Base-by-base conservation (phyloP, 1,140 invertebrate species). In the Brachystomella parvula region DNA sequence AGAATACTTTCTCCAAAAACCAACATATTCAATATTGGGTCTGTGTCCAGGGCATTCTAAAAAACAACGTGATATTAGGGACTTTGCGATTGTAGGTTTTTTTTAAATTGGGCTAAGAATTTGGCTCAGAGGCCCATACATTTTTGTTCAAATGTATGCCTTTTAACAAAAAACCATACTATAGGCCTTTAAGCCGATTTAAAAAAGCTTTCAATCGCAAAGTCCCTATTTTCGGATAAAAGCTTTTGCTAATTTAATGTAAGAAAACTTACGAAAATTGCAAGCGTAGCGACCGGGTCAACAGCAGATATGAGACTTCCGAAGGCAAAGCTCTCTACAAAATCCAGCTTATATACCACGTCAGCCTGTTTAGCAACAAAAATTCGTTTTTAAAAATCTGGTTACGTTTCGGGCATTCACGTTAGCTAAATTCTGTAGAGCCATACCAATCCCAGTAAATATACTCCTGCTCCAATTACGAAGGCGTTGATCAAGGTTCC, bases 281-380 rank as follows among this genome's bases (percentile, higher is more conserved):
- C 96, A 47, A 99, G 86, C 0, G 94, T 97, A 17, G 96, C 95
- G 6, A 99, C 96, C 2, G 96, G 96, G 82, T 98, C 96, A 19
- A 99, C 95, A 60, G 96, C 96, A n/a, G 94, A 97, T 76, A 98
- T 98, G 32, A 98, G 77, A 1, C 94, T 97, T 2, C 95, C 95
- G 83, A 98, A 98, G 0, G 96, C 94, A 85, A 98, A 97, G 70
- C 94, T 97, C 79, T 99, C 94, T 1, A 95, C 88, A 77, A 98
- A 94, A 78, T 86, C 90, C 31, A 97, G 80, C 75, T 86, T 85
- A 78, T 97, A 99, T 0, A 94, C 94, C 26, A 87, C 75, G 67
- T 84, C 79, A 57, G 83, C 81, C 83, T 86, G 72, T 33, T 17
- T 33, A 44, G 21, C 9, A 56, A 62, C 12, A 60, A 15, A 62